phyloP scores from a whole-genome alignment of 2,113 vertebrate genomes.

The Cinclus cinclus region DNA sequence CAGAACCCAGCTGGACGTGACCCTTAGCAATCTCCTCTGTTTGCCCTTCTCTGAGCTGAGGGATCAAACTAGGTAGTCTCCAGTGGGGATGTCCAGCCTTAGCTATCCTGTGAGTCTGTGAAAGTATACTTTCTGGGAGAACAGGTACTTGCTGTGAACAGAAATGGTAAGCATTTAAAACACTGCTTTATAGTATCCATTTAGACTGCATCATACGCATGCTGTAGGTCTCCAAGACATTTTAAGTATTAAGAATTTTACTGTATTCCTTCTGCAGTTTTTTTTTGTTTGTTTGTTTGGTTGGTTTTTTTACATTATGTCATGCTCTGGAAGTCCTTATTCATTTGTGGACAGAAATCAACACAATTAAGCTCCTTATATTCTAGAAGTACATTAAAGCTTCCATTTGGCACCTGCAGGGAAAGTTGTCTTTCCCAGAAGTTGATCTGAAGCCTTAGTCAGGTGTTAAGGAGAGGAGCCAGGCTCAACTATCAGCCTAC shows the following conservation, averaged over 20 bases:
- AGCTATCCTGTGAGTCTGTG: not conserved
- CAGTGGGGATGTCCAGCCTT: not conserved
- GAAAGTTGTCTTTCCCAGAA: not conserved
- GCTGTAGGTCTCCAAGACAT: not conserved
- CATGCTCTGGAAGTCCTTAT: not conserved
- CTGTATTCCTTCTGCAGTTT: slow-evolving; percentile 17
- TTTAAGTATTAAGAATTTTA: slow-evolving; percentile 27
- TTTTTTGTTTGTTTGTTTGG: not conserved
- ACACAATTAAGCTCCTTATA: not conserved
- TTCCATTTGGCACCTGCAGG: not conserved
- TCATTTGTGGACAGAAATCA: not conserved
- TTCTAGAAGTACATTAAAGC: not conserved
- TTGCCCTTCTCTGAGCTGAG: not conserved
- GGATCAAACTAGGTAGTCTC: not conserved
- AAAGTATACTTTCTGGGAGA: not conserved
- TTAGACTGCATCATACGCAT: not conserved
- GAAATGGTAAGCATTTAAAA: not conserved
- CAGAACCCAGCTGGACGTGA: not conserved
- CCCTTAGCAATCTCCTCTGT: not conserved
- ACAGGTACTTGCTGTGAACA: not conserved
- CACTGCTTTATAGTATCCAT: not conserved
- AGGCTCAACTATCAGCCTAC: not conserved
- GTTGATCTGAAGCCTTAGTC: not conserved
- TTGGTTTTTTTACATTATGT: not conserved
- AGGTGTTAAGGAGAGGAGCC: not conserved